Evolutionary conservation across 2,888 invertebrate genomes (phyloP).

Genomic region (Drosophila histrio): DNA sequence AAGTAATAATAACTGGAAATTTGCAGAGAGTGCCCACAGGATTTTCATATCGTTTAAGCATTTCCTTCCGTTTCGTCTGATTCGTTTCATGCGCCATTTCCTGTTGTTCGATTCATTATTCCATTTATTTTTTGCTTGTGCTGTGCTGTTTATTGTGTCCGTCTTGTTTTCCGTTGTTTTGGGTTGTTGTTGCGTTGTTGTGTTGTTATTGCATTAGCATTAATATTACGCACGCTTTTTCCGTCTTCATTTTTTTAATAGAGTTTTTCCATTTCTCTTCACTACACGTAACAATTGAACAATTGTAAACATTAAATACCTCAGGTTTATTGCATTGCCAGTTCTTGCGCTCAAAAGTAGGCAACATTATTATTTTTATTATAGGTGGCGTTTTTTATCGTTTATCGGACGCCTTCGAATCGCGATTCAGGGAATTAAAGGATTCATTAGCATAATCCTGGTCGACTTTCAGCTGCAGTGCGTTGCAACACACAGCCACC

Average conservation of each 20-base stretch:
- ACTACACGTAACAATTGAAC: neutral
- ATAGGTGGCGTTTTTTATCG: neutral
- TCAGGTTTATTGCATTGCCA: neutral
- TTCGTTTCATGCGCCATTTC: slow-evolving; percentile 59
- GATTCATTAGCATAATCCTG: slow-evolving; percentile 31
- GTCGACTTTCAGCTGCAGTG: slow-evolving; percentile 10
- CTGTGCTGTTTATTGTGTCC: neutral
- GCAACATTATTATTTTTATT: neutral
- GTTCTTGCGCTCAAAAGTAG: neutral
- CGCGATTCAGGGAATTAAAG: neutral
- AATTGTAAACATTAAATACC: neutral
- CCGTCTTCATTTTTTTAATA: neutral
- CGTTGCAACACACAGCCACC: slow-evolving; percentile 10
- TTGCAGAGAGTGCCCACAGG: slow-evolving; percentile 43
- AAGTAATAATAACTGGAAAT: slow-evolving; percentile 44
- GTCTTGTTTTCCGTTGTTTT: neutral
- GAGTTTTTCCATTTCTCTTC: neutral
- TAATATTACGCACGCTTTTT: slow-evolving; percentile 15
- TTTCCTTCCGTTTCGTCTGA: slow-evolving; percentile 71
- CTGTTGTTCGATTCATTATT: slow-evolving; percentile 33
- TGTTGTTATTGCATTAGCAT: slow-evolving; percentile 20
- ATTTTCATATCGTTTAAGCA: slow-evolving; percentile 67
- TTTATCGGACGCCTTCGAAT: neutral
- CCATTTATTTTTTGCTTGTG: neutral
- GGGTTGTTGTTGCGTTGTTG: neutral